Percentiles rank a stretch among this genome's conserved stretches.
These are phyloP conservation scores for Rhynchotus rufescens DNA, from an alignment of 2,797 vertebrate species.

Conservation along the genomic window DNA sequence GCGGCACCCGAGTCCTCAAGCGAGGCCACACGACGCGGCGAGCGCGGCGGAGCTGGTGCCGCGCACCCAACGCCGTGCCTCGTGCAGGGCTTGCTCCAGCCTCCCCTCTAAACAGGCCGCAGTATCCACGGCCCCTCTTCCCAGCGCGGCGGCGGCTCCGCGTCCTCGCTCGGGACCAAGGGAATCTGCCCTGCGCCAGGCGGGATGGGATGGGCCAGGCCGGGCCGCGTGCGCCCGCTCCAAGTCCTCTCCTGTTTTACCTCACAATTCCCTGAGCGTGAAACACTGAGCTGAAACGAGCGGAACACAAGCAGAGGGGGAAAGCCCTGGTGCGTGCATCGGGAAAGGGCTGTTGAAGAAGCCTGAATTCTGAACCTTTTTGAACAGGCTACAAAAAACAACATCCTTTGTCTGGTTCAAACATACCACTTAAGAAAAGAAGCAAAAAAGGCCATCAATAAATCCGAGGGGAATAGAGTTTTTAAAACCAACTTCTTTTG, in stretches of 20 bases:
- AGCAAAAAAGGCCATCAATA: background rate
- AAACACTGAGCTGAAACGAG: slow-evolving; percentile 23
- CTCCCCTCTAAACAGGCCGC: no score
- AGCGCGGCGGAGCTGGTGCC: background rate
- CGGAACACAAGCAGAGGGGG: background rate
- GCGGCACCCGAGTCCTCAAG: no score
- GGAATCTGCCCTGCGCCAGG: no score
- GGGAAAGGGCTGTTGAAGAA: background rate
- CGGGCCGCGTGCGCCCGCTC: background rate
- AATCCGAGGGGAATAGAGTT: background rate
- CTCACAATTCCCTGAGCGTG: slow-evolving; percentile 10
- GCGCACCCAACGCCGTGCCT: background rate
- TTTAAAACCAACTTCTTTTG: background rate
- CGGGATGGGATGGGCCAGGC: no score
- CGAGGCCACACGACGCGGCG: background rate
- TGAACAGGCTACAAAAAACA: background rate
- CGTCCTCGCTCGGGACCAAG: no score
- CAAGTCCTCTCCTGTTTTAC: slow-evolving; percentile 3
- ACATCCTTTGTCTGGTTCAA: background rate
- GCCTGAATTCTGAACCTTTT: background rate
- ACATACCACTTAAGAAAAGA: background rate
- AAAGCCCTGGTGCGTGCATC: background rate
- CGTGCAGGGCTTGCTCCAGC: background rate
- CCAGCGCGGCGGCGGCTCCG: slow-evolving; percentile 14
- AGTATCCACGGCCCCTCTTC: background rate